A percentile compares a stretch with the other conserved stretches of the same genome.
Evolutionary conservation across 2,797 vertebrate genomes (phyloP).

Genomic region (Helostoma temminkii): DNA sequence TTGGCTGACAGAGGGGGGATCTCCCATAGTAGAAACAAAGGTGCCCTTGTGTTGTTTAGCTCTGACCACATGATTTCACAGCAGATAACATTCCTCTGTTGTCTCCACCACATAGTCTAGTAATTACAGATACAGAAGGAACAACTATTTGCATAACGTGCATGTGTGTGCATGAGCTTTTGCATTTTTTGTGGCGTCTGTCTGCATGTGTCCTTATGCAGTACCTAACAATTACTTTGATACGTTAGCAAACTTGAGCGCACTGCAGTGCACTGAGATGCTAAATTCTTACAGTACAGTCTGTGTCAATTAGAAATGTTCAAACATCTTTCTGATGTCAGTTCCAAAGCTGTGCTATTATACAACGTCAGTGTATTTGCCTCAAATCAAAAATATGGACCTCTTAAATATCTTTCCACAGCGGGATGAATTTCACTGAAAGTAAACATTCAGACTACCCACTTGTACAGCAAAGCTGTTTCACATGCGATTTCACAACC

Average conservation of each 20-base stretch:
- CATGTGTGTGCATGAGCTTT: slow-evolving; percentile 15
- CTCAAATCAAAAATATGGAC: neutral
- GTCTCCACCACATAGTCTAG: slow-evolving; percentile 58
- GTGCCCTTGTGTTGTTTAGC: slow-evolving; percentile 64
- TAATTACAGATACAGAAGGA: slow-evolving; percentile 52
- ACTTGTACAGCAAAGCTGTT: neutral
- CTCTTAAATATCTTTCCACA: slow-evolving; percentile 17
- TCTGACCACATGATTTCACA: slow-evolving; percentile 64
- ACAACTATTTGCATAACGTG: slow-evolving; percentile 45
- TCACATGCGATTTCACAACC: slow-evolving; percentile 4
- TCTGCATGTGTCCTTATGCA: slow-evolving; percentile 4
- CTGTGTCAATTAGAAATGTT: neutral
- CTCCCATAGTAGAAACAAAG: slow-evolving; percentile 69
- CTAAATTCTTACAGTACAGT: neutral
- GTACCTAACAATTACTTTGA: neutral
- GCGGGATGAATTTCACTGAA: neutral
- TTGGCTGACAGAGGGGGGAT: slow-evolving; percentile 67
- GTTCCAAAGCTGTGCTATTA: no score
- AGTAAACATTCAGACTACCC: neutral
- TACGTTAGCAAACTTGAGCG: neutral
- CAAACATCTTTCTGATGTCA: no score
- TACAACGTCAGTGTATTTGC: neutral
- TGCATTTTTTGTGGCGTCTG: slow-evolving; percentile 6
- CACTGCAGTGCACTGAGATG: neutral
- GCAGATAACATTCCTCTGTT: slow-evolving; percentile 71